Conservation (phyloP, 2,113 vertebrate species). For the Crocuta crocuta region DNA sequence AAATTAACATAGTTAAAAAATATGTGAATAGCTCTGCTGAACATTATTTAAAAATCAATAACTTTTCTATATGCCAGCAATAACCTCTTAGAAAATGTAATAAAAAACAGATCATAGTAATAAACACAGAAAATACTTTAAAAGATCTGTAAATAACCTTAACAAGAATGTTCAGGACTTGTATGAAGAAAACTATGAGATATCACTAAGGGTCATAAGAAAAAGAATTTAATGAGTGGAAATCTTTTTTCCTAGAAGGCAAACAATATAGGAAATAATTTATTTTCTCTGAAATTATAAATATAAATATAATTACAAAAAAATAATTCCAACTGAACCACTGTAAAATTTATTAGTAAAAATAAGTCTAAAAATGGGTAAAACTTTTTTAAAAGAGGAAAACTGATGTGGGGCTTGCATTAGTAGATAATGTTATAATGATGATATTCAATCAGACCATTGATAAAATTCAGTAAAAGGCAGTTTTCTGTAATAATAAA, state of each 20-base stretch:
- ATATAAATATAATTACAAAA: not conserved
- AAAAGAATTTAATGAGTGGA: constrained; percentile 37
- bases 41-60: constrained; percentile 58
- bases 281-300: constrained; percentile 38
- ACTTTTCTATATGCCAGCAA: not conserved
- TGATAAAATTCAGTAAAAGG: not conserved
- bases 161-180: not conserved
- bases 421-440: not conserved
- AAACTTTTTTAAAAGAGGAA: constrained; percentile 5
- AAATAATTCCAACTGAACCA: not conserved
- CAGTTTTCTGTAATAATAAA: not conserved
- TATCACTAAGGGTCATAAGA: not conserved
- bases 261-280: constrained; percentile 54
- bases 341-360: not conserved
- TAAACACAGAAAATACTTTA: constrained; percentile 32
- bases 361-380: not conserved
- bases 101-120: not conserved
- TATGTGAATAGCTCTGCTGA: not conserved
- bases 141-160: constrained; percentile 25
- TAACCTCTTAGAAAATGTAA: constrained; percentile 50
- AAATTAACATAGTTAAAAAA: constrained; percentile 37
- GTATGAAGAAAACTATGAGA: not conserved
- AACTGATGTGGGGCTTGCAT: not conserved
- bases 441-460: not conserved
- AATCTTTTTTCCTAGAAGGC: constrained; percentile 42